Percentiles rank a stretch among this genome's conserved stretches.
phyloP scores from a whole-genome alignment of 2,888 invertebrate genomes.

The Mellilla xanthometata region DNA sequence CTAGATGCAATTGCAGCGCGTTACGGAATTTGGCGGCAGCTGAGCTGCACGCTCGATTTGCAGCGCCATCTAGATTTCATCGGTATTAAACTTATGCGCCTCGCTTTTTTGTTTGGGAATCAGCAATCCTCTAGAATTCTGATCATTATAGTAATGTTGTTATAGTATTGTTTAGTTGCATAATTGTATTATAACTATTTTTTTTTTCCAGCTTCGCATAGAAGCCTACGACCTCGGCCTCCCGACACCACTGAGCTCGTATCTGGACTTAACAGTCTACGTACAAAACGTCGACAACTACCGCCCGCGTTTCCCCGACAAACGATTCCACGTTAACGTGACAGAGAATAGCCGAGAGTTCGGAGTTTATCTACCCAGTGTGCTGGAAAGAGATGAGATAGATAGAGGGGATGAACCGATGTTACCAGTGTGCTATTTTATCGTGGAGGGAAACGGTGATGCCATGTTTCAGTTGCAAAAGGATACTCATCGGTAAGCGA shows the following conservation, averaged over 20 bases:
- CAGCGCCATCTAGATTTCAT: too few species aligned
- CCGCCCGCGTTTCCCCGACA: slow-evolving; percentile 91
- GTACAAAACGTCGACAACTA: slow-evolving; percentile 95
- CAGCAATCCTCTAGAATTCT: too few species aligned
- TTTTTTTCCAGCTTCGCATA: slow-evolving; percentile 87
- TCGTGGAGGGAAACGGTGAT: slow-evolving; percentile 92
- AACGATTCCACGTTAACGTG: slow-evolving; percentile 87
- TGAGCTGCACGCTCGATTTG: too few species aligned
- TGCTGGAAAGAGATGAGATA: slow-evolving; percentile 92
- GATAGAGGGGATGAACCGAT: slow-evolving; percentile 92
- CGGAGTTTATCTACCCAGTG: slow-evolving; percentile 87
- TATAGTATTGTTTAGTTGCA: too few species aligned
- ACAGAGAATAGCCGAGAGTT: slow-evolving; percentile 85
- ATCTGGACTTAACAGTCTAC: slow-evolving; percentile 93
- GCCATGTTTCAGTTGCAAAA: slow-evolving; percentile 88
- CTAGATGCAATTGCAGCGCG: too few species aligned
- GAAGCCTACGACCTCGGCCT: slow-evolving; percentile 95
- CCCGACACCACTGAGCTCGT: slow-evolving; percentile 93
- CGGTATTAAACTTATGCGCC: too few species aligned
- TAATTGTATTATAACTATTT: too few species aligned
- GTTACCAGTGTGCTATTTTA: slow-evolving; percentile 95
- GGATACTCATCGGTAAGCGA: slow-evolving; percentile 86
- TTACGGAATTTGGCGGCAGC: too few species aligned
- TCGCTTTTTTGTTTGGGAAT: too few species aligned
- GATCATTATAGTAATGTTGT: too few species aligned